Percentiles rank a stretch among this genome's conserved stretches.
These are phyloP conservation scores for Eumacrocentrus americanus DNA, from an alignment of 2,888 invertebrate genomes.

Conservation along the genomic window DNA sequence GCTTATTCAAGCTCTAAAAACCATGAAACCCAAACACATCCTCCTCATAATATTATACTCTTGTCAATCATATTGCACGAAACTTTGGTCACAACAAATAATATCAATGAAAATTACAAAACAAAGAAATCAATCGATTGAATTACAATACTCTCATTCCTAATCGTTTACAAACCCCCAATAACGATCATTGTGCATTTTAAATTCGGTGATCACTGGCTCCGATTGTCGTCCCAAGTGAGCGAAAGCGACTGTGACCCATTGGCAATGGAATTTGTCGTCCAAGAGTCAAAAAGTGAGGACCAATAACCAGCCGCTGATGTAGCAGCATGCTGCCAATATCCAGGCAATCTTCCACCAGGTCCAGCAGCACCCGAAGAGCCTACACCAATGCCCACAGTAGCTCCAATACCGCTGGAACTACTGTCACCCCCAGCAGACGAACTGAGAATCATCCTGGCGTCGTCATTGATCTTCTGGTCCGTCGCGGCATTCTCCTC, in stretches of 20 bases:
- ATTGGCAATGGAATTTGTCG: conserved; percentile 52
- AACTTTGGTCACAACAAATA: conserved; percentile 24
- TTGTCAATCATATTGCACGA: conserved; percentile 20
- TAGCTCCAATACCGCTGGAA: conserved; percentile 42
- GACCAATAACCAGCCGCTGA: conserved; percentile 57
- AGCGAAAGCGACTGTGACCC: conserved; percentile 51
- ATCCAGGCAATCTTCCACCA: conserved; percentile 53
- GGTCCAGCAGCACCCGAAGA: conserved; percentile 33
- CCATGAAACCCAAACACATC: no score
- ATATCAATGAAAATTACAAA: no score
- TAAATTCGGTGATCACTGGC: no score
- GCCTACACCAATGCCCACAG: conserved; percentile 45
- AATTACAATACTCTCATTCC: no score
- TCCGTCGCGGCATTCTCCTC: conserved; percentile 57
- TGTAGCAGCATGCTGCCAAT: conserved; percentile 57
- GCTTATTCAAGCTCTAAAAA: no score
- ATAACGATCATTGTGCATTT: no score
- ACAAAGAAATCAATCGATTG: no score
- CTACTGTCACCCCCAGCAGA: conserved; percentile 20
- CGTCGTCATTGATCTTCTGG: conserved; percentile 46
- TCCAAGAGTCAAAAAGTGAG: conserved; percentile 58
- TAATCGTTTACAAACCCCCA: no score
- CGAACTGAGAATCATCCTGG: conserved; percentile 32
- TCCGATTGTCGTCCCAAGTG: conserved; percentile 51
- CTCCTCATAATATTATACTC: conserved; percentile 1